Evolutionary conservation across 1,140 invertebrate species (phyloP).

Genomic region (Leptinotarsa texana): DNA sequence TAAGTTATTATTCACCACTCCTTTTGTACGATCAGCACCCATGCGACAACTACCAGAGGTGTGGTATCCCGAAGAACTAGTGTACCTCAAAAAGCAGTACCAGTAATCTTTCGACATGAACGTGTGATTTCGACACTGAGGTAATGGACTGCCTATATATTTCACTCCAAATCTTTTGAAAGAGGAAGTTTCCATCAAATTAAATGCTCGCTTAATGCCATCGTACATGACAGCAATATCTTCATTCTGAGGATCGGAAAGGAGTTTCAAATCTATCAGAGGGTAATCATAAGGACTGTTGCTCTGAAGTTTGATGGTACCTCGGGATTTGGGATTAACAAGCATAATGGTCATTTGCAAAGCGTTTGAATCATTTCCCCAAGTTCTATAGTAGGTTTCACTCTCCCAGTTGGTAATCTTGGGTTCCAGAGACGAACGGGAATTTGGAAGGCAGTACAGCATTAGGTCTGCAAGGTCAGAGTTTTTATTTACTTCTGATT

Average conservation of each 20-base stretch:
- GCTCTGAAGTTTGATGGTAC: conserved; percentile 70
- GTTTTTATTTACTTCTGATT: conserved; percentile 24
- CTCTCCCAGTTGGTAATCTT: conserved; percentile 19
- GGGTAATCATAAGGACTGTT: conserved; percentile 76
- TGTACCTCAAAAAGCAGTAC: conserved; percentile 13
- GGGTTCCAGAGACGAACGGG: background rate
- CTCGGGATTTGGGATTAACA: conserved; percentile 76
- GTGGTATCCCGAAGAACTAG: background rate
- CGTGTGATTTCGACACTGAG: background rate
- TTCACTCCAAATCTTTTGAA: background rate
- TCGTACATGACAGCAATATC: conserved; percentile 64
- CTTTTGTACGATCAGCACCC: conserved; percentile 53
- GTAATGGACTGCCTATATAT: conserved; percentile 1
- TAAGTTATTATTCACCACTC: conserved; percentile 56
- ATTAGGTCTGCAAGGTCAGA: conserved; percentile 36
- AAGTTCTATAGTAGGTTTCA: conserved; percentile 26
- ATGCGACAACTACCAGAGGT: conserved; percentile 61
- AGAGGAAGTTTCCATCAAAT: background rate
- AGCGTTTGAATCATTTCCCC: conserved; percentile 54
- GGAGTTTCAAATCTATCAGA: conserved; percentile 78
- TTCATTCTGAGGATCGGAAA: conserved; percentile 65
- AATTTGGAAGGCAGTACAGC: conserved; percentile 23
- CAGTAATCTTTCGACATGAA: conserved; percentile 12
- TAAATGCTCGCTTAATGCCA: conserved; percentile 59
- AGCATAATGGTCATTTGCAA: conserved; percentile 55